These are phyloP conservation scores for Brachirus orientalis DNA, from an alignment of 2,113 vertebrate genomes.

Conservation along the genomic window DNA sequence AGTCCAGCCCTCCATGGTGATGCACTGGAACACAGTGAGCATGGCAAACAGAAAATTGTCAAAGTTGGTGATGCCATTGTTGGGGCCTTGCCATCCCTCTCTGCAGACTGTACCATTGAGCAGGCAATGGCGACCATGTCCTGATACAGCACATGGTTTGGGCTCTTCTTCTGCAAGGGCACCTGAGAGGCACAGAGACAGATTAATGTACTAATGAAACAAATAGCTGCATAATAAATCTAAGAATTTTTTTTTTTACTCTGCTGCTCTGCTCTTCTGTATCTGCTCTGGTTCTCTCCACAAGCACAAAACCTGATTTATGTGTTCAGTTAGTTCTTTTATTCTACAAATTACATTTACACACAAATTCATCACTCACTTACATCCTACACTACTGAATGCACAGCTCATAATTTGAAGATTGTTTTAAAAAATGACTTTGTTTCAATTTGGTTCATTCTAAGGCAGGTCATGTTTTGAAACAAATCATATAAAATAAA, in stretches of 20 bases:
- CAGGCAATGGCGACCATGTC: constrained; percentile 92
- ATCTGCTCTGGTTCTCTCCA: too few species aligned
- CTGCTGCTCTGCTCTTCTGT: too few species aligned
- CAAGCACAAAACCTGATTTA: too few species aligned
- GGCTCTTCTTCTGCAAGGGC: constrained; percentile 92
- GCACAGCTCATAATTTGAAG: not conserved
- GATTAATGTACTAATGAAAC: not conserved
- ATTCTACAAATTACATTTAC: too few species aligned
- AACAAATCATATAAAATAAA: too few species aligned
- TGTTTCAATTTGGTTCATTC: too few species aligned
- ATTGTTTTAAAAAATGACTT: not conserved
- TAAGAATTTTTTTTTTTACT: too few species aligned
- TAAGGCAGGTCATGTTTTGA: too few species aligned
- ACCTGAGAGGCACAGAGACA: constrained; percentile 76
- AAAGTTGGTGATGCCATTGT: constrained; percentile 98
- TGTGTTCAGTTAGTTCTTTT: too few species aligned
- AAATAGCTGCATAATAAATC: not conserved
- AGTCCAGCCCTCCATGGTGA: constrained; percentile 99
- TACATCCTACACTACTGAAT: too few species aligned
- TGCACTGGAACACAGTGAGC: constrained; percentile 99
- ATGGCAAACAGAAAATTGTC: constrained; percentile 99
- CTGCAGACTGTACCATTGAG: constrained; percentile 90
- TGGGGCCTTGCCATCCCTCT: constrained; percentile 95
- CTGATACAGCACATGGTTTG: constrained; percentile 93
- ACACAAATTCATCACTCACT: too few species aligned